These are phyloP conservation scores for Amphipyra berbera DNA, from an alignment of 2,888 invertebrate genomes.

Conservation along the genomic window DNA sequence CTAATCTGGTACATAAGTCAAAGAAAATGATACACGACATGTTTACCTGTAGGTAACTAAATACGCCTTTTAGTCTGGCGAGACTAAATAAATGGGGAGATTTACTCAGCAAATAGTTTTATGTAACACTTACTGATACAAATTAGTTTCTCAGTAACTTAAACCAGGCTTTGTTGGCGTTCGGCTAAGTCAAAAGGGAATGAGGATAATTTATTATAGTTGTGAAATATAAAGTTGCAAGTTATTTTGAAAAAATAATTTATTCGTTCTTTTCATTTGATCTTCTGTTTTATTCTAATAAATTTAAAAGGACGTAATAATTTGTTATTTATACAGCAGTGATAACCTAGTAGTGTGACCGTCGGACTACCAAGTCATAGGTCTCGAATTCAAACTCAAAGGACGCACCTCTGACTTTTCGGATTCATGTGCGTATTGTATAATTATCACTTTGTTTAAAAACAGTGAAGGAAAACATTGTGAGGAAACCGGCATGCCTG, in stretches of 20 bases:
- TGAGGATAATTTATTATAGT: slow-evolving; percentile 24
- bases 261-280: no score
- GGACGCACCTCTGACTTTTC: no score
- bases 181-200: slow-evolving; percentile 24
- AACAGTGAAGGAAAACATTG: no score
- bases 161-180: slow-evolving; percentile 30
- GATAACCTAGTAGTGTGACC: no score
- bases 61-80: slow-evolving; percentile 29
- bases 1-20: slow-evolving; percentile 33
- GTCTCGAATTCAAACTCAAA: no score
- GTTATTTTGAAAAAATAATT: not conserved
- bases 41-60: slow-evolving; percentile 55
- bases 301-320: no score
- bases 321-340: no score
- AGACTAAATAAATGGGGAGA: slow-evolving; percentile 43
- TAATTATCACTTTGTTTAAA: no score
- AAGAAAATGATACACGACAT: slow-evolving; percentile 35
- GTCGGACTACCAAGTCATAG: no score
- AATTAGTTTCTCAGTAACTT: slow-evolving; percentile 53
- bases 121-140: slow-evolving; percentile 40
- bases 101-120: slow-evolving; percentile 47
- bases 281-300: no score
- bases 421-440: no score
- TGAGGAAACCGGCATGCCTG: no score
- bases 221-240: slow-evolving; percentile 12